Base-by-base conservation (phyloP, 1,140 invertebrate species). In the Zophobas morio region DNA sequence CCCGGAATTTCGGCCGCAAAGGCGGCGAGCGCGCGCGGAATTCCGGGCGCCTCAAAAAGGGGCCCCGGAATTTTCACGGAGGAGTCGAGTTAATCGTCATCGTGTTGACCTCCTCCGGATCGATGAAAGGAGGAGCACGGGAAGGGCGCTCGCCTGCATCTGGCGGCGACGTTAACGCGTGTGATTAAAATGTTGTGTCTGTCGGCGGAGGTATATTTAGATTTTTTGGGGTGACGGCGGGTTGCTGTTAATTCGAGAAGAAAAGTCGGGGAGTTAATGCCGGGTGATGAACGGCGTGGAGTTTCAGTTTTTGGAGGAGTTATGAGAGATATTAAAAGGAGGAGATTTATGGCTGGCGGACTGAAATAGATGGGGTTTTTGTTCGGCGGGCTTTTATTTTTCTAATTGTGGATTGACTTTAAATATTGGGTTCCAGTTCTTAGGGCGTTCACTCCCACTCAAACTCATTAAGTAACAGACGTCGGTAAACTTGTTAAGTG, bases 51-150 rank as follows among this genome's bases (percentile, higher is more conserved):
- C 20, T 20, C 20, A 20, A 20, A 20, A 20, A 20, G 20, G 20
- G 20, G 20, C 20, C 3, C 56, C 56, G 56, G 56, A 60, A 60
- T 60, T 60, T 46, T 46, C 3, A 46, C 42, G 42, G 42, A 46
- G 42, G 42, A 46, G 42, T 8, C 35, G 35, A 36, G 56, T 60
- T 60, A 60, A 60, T 60, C 56, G 56, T 60, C 35, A 37, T 20
- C 5, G 20, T 34, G 53, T 54, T 20, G 35, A 20, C 20, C 20
- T 20, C 53, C 53, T 54, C 32, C 0, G 32, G 8, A 54, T 54
- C 56, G 35, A 60, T 37, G 42, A 8, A 46, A 46, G 3, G 42
- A 46, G 3, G 3, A 3, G 42, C 42, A 46, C 3, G 8, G 42
- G 42, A 8, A 46, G 42, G 42, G 8, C 42, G 42, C 42, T 46